A percentile compares a stretch with the other conserved stretches of the same genome.
Evolutionary conservation across 2,888 invertebrate species (phyloP).

Genomic region (Lepidochrysops patricia): DNA sequence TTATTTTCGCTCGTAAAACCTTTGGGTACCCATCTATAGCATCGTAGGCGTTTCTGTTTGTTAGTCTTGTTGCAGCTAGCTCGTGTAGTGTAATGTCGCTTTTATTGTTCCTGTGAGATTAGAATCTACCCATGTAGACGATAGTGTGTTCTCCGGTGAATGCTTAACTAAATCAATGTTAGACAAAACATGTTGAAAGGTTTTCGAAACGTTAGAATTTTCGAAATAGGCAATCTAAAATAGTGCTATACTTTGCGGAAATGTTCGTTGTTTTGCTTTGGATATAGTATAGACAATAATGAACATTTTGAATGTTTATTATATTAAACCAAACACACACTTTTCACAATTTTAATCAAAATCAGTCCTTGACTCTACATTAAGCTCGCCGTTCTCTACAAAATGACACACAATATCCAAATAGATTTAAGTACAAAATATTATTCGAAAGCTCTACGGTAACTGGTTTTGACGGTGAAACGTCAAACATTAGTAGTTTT

Average conservation of each 20-base stretch:
- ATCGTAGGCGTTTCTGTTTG: slow-evolving; percentile 15
- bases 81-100: slow-evolving; percentile 13
- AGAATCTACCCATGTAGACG: slow-evolving; percentile 7
- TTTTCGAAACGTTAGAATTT: neutral
- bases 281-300: too few relatives aligned
- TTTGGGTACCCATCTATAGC: slow-evolving; percentile 11
- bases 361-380: neutral
- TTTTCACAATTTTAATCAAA: neutral
- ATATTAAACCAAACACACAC: too few relatives aligned
- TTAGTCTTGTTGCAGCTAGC: slow-evolving; percentile 15
- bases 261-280: too few relatives aligned
- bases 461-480: slow-evolving; percentile 46
- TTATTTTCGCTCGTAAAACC: slow-evolving; percentile 11
- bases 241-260: neutral
- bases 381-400: neutral
- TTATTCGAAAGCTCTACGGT: slow-evolving; percentile 42
- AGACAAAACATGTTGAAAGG: neutral
- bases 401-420: slow-evolving; percentile 1
- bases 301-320: too few relatives aligned
- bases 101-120: slow-evolving; percentile 12
- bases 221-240: too few relatives aligned
- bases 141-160: neutral
- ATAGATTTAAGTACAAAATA: slow-evolving; percentile 30
- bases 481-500: slow-evolving; percentile 68
- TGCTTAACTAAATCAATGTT: slow-evolving; percentile 5